phyloP scores from a whole-genome alignment of 2,113 vertebrate genomes.

The Mesitornis unicolor region DNA sequence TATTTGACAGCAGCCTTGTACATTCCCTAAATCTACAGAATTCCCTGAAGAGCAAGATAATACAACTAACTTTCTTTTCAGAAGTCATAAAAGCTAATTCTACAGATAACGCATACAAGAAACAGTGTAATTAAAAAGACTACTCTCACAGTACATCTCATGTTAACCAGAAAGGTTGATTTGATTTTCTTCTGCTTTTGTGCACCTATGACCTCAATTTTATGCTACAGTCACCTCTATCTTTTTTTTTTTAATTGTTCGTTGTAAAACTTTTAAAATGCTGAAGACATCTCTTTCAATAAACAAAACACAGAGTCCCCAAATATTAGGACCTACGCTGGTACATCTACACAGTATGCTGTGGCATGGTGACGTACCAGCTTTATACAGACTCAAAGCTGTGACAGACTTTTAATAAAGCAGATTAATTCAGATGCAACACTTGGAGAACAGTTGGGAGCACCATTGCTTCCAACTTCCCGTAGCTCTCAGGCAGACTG shows the following conservation, averaged over 20 bases:
- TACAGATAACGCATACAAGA: not conserved
- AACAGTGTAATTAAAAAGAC: not conserved
- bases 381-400: not conserved
- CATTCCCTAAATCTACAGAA: not conserved
- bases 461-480: not conserved
- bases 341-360: not conserved
- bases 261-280: not conserved
- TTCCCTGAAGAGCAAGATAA: not conserved
- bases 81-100: not conserved
- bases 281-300: not conserved
- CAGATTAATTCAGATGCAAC: not conserved
- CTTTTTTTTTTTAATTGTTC: not conserved
- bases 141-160: not conserved
- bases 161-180: not conserved
- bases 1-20: not conserved
- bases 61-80: not conserved
- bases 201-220: not conserved
- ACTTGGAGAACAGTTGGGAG: not conserved
- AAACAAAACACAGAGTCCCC: not conserved
- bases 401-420: not conserved
- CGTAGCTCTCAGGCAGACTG: not conserved
- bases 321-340: accelerated
- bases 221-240: not conserved
- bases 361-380: not conserved
- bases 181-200: not conserved